Evolutionary conservation across 2,797 vertebrate genomes (phyloP), one percentile per base, ranked within the genome.

Genomic region (Apogon talboti): DNA sequence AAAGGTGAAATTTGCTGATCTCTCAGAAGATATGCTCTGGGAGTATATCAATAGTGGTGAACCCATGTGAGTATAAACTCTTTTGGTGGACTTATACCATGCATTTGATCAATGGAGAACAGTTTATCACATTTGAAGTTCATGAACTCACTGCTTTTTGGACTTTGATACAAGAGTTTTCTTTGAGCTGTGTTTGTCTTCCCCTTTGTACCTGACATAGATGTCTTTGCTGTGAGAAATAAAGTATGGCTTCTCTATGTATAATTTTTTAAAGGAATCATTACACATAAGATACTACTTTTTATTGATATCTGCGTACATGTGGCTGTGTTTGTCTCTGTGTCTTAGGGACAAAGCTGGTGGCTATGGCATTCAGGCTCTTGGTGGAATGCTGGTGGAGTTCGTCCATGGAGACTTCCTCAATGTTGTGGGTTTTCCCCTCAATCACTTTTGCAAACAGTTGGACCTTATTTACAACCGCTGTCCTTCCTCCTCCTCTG

Each of bases 11-110:
- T 99, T 99, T 95, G 94, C 97, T 12, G 93, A 95, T 47, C 92
- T 99, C 28, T 98, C 98, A 0, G 96, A 98, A 81, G 95, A 94
- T 47, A 93, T 99, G 80, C 91, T 99, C 0, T 96, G 96, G 97
- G 96, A 99, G 1, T 98, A 99, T 80, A 95, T 99, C 75, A 91
- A 98, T 68, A 99, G 96, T 0, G 98, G 98, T 59, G 98, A 99
- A 83, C 97, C 97, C 61, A 97, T 98, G 98, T 98, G 91, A 95
- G 96, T 95, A 66, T 8, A 12, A 54, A n/a, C 11, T 0, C 47
- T 38, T 58, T 3, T 13, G 15, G 54, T 57, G 19, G 12, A 16
- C 54, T 72, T 42, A 61, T 11, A 37, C 12, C 41, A 55, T 11
- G 24, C 46, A 70, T 52, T 53, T 16, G 12, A 18, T 58, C 37